Evolutionary conservation across 2,888 invertebrate species (phyloP), one percentile per base, ranked within the genome.

Genomic region (Tromatobia lineatoria): DNA sequence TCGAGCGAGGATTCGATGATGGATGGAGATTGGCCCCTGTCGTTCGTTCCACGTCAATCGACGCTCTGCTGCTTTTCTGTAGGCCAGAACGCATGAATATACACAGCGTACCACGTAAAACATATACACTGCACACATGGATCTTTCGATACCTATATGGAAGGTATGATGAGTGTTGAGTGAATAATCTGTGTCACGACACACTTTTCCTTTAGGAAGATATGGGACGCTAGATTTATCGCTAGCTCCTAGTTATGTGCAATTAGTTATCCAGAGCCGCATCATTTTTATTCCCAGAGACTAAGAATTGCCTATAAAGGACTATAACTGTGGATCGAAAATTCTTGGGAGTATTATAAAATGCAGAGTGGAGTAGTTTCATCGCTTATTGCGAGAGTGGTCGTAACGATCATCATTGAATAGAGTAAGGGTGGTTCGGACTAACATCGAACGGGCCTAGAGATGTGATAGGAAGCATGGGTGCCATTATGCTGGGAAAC

Each of bases 1-100:
- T 83, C 83, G 79, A 75, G 42, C 69, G 76, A 76, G 57, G 78
- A 81, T 85, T 83, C 78, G 78, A 86, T 84, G 86, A 86, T 84
- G 73, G 84, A 86, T 86, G 84, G 80, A 80, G 74, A 81, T 84
- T 83, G 82, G 70, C 59, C 78, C 79, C 61, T 80, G 80, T 82
- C 85, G 75, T 80, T 85, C 69, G 71, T 66, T 73, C 79, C 67
- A 82, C 80, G 86, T 82, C 82, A 80, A 77, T 84, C 84, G 77
- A 74, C 80, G 80, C 80, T 80, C 64, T 52, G 50, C 59, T 50
- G 50, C 70, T 66, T 20, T 23, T 61, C 20, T 64, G 57, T 29
- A 45, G 45, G 54, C 64, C 64, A 57, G 10, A 64, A 18, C 75
- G 57, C 59, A 59, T 54, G 18, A 71, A 47, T 71, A 69, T 61